phyloP scores from a whole-genome alignment of 2,888 invertebrate genomes.

The Melitaea athalia region DNA sequence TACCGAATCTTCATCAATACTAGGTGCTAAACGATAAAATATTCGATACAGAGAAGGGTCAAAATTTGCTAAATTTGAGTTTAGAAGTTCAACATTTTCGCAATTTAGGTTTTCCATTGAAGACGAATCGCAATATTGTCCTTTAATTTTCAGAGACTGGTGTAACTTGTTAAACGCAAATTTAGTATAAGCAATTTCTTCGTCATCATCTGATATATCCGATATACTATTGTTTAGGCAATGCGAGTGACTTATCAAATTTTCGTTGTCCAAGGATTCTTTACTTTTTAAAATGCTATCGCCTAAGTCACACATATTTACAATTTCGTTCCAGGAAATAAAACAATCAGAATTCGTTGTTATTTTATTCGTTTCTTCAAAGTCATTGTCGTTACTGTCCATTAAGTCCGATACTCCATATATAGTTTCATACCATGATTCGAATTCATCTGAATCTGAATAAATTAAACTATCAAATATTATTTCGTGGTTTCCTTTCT shows the following conservation, averaged over 20 bases:
- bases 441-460: constrained; percentile 49
- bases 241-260: constrained; percentile 60
- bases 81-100: constrained; percentile 45
- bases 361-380: constrained; percentile 37
- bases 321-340: constrained; percentile 66
- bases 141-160: constrained; percentile 57
- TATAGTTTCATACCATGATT: constrained; percentile 69
- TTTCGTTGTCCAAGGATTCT: constrained; percentile 52
- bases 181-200: constrained; percentile 59
- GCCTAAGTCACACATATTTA: constrained; percentile 56
- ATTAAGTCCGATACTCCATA: constrained; percentile 63
- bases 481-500: constrained; percentile 54
- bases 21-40: constrained; percentile 64
- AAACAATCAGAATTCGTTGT: constrained; percentile 43
- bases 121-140: constrained; percentile 67
- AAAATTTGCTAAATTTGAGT: constrained; percentile 40
- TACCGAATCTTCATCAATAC: constrained; percentile 58
- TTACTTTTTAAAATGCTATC: constrained; percentile 50
- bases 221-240: constrained; percentile 46
- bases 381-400: constrained; percentile 37
- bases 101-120: constrained; percentile 59
- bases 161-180: constrained; percentile 70
- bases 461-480: constrained; percentile 52
- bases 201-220: constrained; percentile 51
- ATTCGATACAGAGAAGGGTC: constrained; percentile 50